Evolutionary conservation across 2,797 vertebrate genomes (phyloP).

Genomic region (Phoxinus dragarum): DNA sequence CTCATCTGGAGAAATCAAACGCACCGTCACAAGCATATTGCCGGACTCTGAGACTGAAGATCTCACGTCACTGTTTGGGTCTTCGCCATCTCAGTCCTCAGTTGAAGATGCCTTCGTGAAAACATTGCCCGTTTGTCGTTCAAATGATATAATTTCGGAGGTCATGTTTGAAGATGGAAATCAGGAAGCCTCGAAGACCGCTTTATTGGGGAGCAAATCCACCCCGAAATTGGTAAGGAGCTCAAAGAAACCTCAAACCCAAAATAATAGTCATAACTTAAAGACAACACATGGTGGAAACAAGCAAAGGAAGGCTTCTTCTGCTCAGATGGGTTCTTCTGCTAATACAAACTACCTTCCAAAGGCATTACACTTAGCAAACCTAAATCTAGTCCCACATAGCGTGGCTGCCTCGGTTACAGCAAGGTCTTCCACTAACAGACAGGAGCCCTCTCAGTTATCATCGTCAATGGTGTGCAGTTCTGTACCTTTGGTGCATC

Average conservation of each 20-base stretch:
- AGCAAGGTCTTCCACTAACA: conserved; percentile 79
- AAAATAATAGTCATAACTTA: conserved; percentile 63
- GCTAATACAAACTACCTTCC: conserved; percentile 84
- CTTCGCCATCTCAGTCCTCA: conserved; percentile 81
- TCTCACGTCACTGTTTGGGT: conserved; percentile 84
- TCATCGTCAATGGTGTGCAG: conserved; percentile 79
- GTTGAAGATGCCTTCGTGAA: conserved; percentile 81
- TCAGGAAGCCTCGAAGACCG: conserved; percentile 60
- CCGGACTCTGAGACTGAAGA: conserved; percentile 92
- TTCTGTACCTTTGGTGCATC: conserved; percentile 92
- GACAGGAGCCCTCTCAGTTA: conserved; percentile 78
- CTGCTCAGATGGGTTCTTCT: conserved; percentile 55
- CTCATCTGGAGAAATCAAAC: conserved; percentile 92
- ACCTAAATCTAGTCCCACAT: conserved; percentile 95
- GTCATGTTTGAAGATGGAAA: conserved; percentile 69
- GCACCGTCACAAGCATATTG: conserved; percentile 91
- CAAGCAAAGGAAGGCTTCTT: conserved; percentile 72
- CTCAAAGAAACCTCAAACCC: conserved; percentile 65
- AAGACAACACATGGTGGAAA: conserved; percentile 71
- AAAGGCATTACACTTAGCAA: conserved; percentile 96
- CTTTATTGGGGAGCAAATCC: conserved; percentile 56
- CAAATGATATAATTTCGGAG: conserved; percentile 66
- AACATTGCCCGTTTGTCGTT: conserved; percentile 67
- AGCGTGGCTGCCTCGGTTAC: conserved; percentile 91
- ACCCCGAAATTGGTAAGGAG: conserved; percentile 72